phyloP scores from a whole-genome alignment of 2,888 invertebrate species.

The Noctuana brunneofusca region DNA sequence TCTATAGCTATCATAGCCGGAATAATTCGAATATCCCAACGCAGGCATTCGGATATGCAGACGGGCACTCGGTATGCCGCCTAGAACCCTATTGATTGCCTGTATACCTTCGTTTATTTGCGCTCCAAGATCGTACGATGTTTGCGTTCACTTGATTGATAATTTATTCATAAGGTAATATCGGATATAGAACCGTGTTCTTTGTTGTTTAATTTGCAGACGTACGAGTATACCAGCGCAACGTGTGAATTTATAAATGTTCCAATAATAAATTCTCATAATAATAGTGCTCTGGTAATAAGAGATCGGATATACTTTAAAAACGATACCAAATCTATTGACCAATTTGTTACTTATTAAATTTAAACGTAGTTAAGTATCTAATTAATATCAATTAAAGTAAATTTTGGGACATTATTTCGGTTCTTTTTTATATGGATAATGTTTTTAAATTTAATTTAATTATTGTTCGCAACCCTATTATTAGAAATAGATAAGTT shows the following conservation, averaged over 20 bases:
- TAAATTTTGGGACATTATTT: too few relatives aligned
- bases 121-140: slow-evolving; percentile 49
- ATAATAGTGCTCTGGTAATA: too few relatives aligned
- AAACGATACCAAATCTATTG: too few relatives aligned
- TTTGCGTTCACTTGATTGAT: slow-evolving; percentile 38
- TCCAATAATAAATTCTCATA: too few relatives aligned
- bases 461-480: too few relatives aligned
- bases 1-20: slow-evolving; percentile 56
- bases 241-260: neutral
- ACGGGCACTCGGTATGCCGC: slow-evolving; percentile 62
- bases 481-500: too few relatives aligned
- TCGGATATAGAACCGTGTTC: neutral
- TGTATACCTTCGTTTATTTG: slow-evolving; percentile 41
- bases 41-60: slow-evolving; percentile 73
- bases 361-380: too few relatives aligned
- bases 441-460: too few relatives aligned
- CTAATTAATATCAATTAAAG: too few relatives aligned
- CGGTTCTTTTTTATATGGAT: too few relatives aligned
- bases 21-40: slow-evolving; percentile 69
- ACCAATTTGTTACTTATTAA: too few relatives aligned
- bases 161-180: slow-evolving; percentile 31
- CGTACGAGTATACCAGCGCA: neutral
- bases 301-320: too few relatives aligned
- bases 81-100: slow-evolving; percentile 47
- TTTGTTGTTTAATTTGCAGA: neutral